phyloP scores from a whole-genome alignment of 2,888 invertebrate species.

The Aleiodes testaceus region DNA sequence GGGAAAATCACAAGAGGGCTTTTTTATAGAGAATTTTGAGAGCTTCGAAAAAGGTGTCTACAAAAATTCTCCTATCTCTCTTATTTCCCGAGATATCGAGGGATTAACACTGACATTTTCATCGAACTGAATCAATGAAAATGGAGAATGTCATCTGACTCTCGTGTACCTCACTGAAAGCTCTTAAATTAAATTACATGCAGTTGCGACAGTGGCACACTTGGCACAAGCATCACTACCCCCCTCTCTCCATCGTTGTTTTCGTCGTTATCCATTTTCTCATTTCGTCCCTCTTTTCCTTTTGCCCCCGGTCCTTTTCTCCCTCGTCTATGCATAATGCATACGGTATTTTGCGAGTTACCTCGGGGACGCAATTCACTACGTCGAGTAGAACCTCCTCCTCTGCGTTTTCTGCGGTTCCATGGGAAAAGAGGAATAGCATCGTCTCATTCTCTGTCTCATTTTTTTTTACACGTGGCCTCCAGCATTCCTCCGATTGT shows the following conservation, averaged over 20 bases:
- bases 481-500: conserved; percentile 28
- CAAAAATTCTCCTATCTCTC: no score
- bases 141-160: conserved; percentile 44
- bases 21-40: no score
- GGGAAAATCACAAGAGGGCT: no score
- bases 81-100: not conserved
- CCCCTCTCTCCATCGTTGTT: conserved; percentile 30
- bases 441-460: conserved; percentile 37
- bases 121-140: conserved; percentile 48
- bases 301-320: conserved; percentile 31
- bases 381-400: conserved; percentile 50
- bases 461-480: conserved; percentile 2
- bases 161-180: conserved; percentile 63
- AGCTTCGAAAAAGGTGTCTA: no score
- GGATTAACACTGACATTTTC: conserved; percentile 5
- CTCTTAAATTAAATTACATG: conserved; percentile 70
- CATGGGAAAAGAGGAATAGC: conserved; percentile 3
- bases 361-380: conserved; percentile 52
- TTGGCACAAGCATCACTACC: conserved; percentile 66
- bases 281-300: conserved; percentile 19
- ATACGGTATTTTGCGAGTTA: conserved; percentile 67
- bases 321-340: conserved; percentile 66
- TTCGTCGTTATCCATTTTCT: conserved; percentile 26
- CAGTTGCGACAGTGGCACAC: conserved; percentile 68
- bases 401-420: conserved; percentile 25